Evolutionary conservation across 2,113 vertebrate genomes (phyloP).

Genomic region (Corythornis vintsioides): DNA sequence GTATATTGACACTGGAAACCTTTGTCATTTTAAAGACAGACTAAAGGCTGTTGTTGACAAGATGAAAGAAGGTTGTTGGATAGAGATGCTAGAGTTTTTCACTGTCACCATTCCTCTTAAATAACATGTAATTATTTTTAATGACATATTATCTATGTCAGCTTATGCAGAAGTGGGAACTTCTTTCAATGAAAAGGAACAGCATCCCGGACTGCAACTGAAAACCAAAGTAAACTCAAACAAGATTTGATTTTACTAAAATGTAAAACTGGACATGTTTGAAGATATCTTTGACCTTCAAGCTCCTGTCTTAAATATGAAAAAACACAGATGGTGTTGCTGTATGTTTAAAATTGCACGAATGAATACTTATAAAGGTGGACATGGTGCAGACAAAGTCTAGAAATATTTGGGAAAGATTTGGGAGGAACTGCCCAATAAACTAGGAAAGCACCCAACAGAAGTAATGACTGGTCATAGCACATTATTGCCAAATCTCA

Average conservation of each 20-base stretch:
- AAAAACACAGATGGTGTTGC: background rate
- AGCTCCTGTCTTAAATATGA: background rate
- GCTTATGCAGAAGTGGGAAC: background rate
- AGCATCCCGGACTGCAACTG: background rate
- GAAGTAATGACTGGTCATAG: background rate
- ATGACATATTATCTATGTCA: background rate
- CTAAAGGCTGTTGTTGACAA: background rate
- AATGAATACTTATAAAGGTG: background rate
- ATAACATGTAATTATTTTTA: constrained; percentile 8
- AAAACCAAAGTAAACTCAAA: background rate
- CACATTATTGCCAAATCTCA: too few relatives aligned
- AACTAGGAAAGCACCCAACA: background rate
- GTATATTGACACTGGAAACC: background rate
- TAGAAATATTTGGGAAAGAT: background rate
- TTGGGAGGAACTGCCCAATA: background rate
- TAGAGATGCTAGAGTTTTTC: background rate
- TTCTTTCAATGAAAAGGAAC: background rate
- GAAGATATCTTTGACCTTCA: constrained; percentile 9
- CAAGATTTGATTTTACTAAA: background rate
- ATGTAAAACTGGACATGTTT: background rate
- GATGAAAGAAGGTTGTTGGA: background rate
- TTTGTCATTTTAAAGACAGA: background rate
- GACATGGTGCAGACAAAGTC: background rate
- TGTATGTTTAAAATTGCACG: constrained; percentile 8
- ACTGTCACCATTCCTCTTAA: background rate